These are phyloP conservation scores for Gandaritis pyraliata DNA, from an alignment of 2,888 invertebrate species.

Conservation along the genomic window DNA sequence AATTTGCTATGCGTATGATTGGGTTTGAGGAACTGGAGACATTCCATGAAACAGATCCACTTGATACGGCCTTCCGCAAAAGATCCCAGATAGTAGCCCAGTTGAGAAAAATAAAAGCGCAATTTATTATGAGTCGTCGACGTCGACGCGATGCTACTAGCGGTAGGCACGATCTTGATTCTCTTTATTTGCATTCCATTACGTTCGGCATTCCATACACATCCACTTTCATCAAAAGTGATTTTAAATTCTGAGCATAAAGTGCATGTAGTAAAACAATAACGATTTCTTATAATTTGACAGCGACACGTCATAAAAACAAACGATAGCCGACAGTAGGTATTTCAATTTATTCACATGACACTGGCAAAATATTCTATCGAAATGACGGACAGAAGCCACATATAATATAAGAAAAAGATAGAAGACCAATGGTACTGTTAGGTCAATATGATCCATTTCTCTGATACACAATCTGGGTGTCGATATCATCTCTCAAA, in stretches of 20 bases:
- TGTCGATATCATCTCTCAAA: constrained; percentile 65
- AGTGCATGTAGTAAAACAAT: constrained; percentile 32
- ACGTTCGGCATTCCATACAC: constrained; percentile 30
- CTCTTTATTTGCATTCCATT: constrained; percentile 56
- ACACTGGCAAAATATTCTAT: no score
- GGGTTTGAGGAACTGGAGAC: constrained; percentile 71
- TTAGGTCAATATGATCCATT: constrained; percentile 70
- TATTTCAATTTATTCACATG: no score
- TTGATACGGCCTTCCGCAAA: constrained; percentile 63
- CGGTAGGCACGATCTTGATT: constrained; percentile 56
- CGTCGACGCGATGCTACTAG: constrained; percentile 9
- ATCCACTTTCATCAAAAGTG: constrained; percentile 35
- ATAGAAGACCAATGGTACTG: constrained; percentile 53
- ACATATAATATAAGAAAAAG: no score
- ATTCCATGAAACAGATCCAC: constrained; percentile 69
- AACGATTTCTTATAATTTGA: constrained; percentile 35
- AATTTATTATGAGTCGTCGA: constrained; percentile 52
- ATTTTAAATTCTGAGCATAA: constrained; percentile 31
- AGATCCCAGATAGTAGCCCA: constrained; percentile 57
- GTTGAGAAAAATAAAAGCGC: constrained; percentile 56
- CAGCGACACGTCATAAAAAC: constrained; percentile 31
- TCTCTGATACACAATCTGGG: constrained; percentile 69
- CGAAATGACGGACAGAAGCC: no score
- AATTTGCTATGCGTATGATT: constrained; percentile 76
- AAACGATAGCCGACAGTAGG: no score